Evolutionary conservation across 2,113 vertebrate species (phyloP), one percentile per base, ranked within the genome.

Genomic region (Erythrocercus mccallii): DNA sequence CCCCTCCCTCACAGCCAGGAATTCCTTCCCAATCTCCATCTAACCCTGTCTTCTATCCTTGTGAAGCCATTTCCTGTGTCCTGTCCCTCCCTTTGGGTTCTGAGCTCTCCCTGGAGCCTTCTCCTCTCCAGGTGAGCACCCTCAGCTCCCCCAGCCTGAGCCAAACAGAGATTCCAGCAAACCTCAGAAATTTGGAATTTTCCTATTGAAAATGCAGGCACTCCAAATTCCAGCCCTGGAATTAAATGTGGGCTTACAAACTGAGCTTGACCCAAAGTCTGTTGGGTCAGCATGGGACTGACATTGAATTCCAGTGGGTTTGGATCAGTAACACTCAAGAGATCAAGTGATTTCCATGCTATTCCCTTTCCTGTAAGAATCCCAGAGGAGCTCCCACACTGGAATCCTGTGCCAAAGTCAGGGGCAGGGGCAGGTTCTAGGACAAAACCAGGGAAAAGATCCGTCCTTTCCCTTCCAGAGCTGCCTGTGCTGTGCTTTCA

Each of bases 111-210:
- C 66, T 65, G 66, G 58, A 57, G 0, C 50, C 17, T 65, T 72
- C 35, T 1, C 44, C 1, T 58, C 31, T 37, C 42, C 76, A 56
- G 25, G 21, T 18, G 42, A 57, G 0, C 35, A 27, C 0, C 1
- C 51, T 37, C 66, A 88, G 35, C 25, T 71, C 40, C 80, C 24
- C 30, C 37, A 73, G 20, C 23, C 38, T 51, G 28, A 71, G 53
- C 42, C 44, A 60, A 64, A 37, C 6, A 76, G 54, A 66, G 38
- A 54, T 77, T 50, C 62, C 35, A 38, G 21, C 37, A 53, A 56
- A 35, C 23, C 11, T 19, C 30, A 62, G n/a, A 50, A 64, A 44
- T 27, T 6, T 12, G 61, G 30, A 54, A 9, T 65, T 85, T 88
- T 60, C 38, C 2, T 30, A 0, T 9, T 27, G 78, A 30, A 70